Evolutionary conservation across 2,797 vertebrate species (phyloP), one percentile per base, ranked within the genome.

Genomic region (Gymnoscopelus microlampas): DNA sequence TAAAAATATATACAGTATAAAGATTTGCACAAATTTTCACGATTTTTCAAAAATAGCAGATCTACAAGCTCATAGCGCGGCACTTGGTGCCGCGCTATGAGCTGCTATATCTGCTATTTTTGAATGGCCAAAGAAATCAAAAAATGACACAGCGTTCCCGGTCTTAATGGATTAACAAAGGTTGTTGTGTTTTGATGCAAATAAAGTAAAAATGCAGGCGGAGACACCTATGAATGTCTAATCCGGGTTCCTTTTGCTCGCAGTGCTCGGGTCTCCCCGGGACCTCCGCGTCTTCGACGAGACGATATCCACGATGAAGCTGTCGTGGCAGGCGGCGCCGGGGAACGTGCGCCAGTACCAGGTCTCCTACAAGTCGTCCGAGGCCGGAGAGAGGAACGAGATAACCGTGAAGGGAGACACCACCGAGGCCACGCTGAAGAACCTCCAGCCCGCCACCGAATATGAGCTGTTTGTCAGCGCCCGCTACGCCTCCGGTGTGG

Each of bases 271-370:
- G 66, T 93, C 93, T 83, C 97, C 98, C 58, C 96, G 96, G 76
- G 91, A 98, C 83, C 89, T 99, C 79, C 94, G 87, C 59, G 95
- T 99, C 74, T 98, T 90, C 79, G 89, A 99, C 13, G 92, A 96
- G 87, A 97, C 96, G 0, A 93, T 94, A 58, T 95, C 95, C 19
- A 96, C 94, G 61, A 95, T 99, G 95, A 96, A 92, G 78, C 78
- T 99, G 68, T 90, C 94, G 11, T 99, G 98, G 98, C 82, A 78
- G 64, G 89, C 93, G 4, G 98, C 98, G 79, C 96, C 96, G 15
- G 98, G 98, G 70, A 97, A 96, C 80, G 98, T 99, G 55, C 90
- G 95, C 59, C 95, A 95, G 59, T 99, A 99, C 76, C 93, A 93
- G 9, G 86, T 99, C 78, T 94, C 94, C 0, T 99, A 94, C 74